phyloP scores from a whole-genome alignment of 2,113 vertebrate species.

The Mormoops blainvillei region DNA sequence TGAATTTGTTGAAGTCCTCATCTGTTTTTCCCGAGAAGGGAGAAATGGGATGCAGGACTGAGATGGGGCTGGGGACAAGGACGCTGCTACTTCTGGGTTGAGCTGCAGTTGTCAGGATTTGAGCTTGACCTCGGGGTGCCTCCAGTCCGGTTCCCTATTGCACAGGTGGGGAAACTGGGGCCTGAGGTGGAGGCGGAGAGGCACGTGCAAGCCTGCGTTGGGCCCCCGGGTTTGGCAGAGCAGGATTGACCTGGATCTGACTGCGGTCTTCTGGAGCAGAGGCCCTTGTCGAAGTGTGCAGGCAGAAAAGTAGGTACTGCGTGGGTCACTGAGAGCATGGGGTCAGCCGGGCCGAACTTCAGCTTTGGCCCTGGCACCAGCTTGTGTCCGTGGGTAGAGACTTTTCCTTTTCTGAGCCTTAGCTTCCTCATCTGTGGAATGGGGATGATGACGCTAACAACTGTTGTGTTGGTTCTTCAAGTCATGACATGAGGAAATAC shows the following conservation, averaged over 20 bases:
- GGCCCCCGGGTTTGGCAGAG: background rate
- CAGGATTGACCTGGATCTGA: background rate
- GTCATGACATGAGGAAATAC: background rate
- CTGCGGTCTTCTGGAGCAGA: background rate
- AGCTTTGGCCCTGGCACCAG: background rate
- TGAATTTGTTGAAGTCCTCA: background rate
- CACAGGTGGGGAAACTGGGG: background rate
- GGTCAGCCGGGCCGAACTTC: background rate
- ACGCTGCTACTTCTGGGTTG: background rate
- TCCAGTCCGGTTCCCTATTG: background rate
- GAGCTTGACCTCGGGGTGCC: background rate
- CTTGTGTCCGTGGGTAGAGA: background rate
- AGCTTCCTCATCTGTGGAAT: background rate
- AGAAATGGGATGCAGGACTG: background rate
- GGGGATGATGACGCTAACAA: background rate
- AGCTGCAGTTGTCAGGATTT: background rate
- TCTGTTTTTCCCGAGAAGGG: too few relatives aligned
- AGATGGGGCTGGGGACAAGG: accelerated
- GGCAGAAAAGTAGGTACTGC: background rate
- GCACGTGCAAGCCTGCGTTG: background rate
- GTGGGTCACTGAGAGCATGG: background rate
- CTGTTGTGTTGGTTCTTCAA: background rate
- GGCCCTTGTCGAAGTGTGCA: background rate
- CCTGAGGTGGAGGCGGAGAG: background rate
- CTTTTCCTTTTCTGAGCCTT: background rate